These are phyloP conservation scores for Apostichopus leukothele DNA, from an alignment of 53 echinoderm and acorn worm species.

Conservation along the genomic window DNA sequence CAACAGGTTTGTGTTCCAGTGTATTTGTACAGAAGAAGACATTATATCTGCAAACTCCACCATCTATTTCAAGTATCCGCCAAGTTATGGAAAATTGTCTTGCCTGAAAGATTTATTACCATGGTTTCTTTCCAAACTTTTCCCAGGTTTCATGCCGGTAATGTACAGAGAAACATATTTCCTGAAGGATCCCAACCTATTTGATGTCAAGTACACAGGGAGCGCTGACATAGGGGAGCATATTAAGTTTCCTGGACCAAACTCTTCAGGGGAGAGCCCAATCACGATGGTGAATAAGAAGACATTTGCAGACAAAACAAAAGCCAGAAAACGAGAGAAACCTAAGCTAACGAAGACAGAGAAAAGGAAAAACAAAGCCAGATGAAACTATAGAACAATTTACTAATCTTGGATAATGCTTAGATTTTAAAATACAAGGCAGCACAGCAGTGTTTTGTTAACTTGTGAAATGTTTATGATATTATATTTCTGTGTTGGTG, in stretches of 20 bases:
- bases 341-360: slow-evolving; percentile 23
- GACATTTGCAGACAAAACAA: slow-evolving; percentile 3
- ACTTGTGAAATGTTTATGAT: no score
- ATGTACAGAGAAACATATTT: slow-evolving; percentile 87
- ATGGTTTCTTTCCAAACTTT: not conserved
- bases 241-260: slow-evolving; percentile 41
- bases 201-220: slow-evolving; percentile 77
- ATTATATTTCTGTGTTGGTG: no score
- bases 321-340: slow-evolving; percentile 16
- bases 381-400: not conserved
- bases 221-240: slow-evolving; percentile 60
- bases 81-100: no score
- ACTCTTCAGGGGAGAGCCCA: slow-evolving; percentile 13
- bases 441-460: no score
- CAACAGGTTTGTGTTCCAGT: no score
- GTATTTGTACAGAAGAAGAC: no score
- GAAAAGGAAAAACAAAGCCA: slow-evolving; percentile 1
- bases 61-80: no score
- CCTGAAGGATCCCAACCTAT: slow-evolving; percentile 79
- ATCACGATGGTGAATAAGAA: not conserved
- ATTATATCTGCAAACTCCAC: no score
- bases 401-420: no score
- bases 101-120: not conserved
- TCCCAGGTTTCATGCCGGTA: slow-evolving; percentile 89
- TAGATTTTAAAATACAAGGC: no score